A percentile compares a stretch with the other conserved stretches of the same genome.
These are phyloP conservation scores for Nephrocerus scutellatus DNA, from an alignment of 2,888 invertebrate species.

Conservation along the genomic window DNA sequence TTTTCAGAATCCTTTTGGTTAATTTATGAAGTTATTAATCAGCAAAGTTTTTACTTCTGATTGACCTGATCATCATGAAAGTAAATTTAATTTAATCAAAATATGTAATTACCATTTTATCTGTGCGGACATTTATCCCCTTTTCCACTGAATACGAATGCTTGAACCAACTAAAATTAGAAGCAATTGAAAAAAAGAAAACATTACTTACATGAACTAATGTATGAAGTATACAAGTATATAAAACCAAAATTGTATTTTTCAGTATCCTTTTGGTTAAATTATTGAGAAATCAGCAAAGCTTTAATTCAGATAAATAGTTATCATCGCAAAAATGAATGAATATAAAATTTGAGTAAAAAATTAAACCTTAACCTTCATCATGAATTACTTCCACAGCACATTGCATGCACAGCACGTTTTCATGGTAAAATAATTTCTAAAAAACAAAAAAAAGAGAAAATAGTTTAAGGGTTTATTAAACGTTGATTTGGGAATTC, in stretches of 20 bases:
- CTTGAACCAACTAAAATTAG: too few relatives aligned
- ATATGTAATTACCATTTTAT: neutral
- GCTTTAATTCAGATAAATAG: conserved; percentile 28
- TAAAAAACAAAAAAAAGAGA: neutral
- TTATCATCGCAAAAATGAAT: conserved; percentile 28
- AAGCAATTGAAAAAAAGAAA: too few relatives aligned
- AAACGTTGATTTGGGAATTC: too few relatives aligned
- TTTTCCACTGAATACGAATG: too few relatives aligned
- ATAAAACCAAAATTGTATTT: too few relatives aligned
- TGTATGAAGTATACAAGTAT: too few relatives aligned
- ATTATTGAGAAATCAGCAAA: conserved; percentile 30
- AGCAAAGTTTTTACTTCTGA: conserved; percentile 30
- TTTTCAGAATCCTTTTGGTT: conserved; percentile 34
- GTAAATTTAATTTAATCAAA: neutral
- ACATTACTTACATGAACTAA: too few relatives aligned
- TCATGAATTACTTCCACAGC: too few relatives aligned
- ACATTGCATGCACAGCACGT: too few relatives aligned
- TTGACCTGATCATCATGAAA: conserved; percentile 31
- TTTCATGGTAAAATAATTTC: neutral
- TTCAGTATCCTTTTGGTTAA: conserved; percentile 34
- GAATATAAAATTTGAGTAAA: too few relatives aligned
- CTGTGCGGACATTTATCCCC: too few relatives aligned
- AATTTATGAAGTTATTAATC: conserved; percentile 28
- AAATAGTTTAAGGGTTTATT: neutral
- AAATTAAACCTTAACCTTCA: too few relatives aligned